Evolutionary conservation across 2,888 invertebrate genomes (phyloP).

Genomic region (Osedax fenrisi): DNA sequence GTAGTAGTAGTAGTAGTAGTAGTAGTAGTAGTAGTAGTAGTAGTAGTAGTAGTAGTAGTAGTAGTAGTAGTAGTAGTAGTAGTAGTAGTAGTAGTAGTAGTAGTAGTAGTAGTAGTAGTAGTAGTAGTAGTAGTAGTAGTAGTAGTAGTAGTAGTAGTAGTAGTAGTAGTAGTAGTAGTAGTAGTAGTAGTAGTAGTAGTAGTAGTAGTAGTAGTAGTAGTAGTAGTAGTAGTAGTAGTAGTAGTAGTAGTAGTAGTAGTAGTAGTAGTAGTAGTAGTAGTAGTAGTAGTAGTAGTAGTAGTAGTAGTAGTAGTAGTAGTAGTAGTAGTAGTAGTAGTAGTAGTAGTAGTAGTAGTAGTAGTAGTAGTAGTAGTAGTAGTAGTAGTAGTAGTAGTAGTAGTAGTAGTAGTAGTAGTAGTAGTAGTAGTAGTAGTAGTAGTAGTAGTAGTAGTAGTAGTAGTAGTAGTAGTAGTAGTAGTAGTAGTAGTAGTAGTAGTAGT

Average conservation of each 20-base stretch:
- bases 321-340: constrained; percentile 36
- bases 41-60: constrained; percentile 19
- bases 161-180: no score
- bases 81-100: constrained; percentile 19
- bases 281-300: constrained; percentile 9
- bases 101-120: constrained; percentile 19
- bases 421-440: constrained; percentile 37
- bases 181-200: no score
- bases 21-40: constrained; percentile 21
- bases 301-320: constrained; percentile 37
- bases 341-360: constrained; percentile 34
- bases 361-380: constrained; percentile 36
- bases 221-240: constrained; percentile 9
- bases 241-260: constrained; percentile 34
- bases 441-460: no score
- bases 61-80: no score
- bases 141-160: no score
- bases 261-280: constrained; percentile 19
- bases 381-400: constrained; percentile 36
- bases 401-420: constrained; percentile 34
- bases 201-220: constrained; percentile 17
- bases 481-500: constrained; percentile 2
- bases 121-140: constrained; percentile 9
- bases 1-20: constrained; percentile 18
- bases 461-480: not conserved